A percentile compares a stretch with the other conserved stretches of the same genome.
These are phyloP conservation scores for Clarias gariepinus DNA, from an alignment of 2,113 vertebrate species.

Conservation along the genomic window DNA sequence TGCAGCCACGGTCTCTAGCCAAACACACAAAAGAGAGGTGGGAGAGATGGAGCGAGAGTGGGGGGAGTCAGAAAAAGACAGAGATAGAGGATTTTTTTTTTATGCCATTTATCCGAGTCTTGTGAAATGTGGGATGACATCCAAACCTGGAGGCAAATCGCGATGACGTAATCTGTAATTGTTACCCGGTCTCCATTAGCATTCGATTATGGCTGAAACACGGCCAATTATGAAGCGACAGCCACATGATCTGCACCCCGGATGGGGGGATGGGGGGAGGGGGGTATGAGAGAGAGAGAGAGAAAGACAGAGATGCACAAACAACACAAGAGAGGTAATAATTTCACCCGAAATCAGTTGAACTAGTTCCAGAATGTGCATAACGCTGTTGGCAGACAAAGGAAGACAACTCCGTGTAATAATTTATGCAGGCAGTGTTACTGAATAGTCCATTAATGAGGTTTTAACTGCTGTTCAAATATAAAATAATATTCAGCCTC, in stretches of 20 bases:
- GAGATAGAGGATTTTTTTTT: conserved; percentile 3
- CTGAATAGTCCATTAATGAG: conserved; percentile 27
- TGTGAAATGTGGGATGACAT: conserved; percentile 46
- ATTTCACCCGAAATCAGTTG: conserved; percentile 18
- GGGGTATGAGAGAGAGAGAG: not conserved
- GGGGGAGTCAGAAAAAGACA: not conserved
- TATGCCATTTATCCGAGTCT: conserved; percentile 23
- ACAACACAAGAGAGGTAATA: not conserved
- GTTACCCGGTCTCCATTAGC: conserved; percentile 48
- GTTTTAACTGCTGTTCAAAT: conserved; percentile 34
- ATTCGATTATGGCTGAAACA: conserved; percentile 41
- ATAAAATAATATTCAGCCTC: conserved; percentile 29
- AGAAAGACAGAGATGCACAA: not conserved
- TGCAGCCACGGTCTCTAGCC: conserved; percentile 40
- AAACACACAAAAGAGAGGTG: conserved; percentile 42
- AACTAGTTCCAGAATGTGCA: conserved; percentile 12
- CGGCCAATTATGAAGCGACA: conserved; percentile 43
- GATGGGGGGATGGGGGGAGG: not conserved
- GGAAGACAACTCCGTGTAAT: conserved; percentile 12
- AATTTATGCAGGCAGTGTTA: conserved; percentile 36
- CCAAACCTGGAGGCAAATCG: conserved; percentile 50
- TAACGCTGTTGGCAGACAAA: conserved; percentile 18
- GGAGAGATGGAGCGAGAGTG: conserved; percentile 27
- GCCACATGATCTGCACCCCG: conserved; percentile 33
- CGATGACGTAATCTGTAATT: conserved; percentile 49